phyloP scores from a whole-genome alignment of 2,113 vertebrate species.

The Calonectris borealis region DNA sequence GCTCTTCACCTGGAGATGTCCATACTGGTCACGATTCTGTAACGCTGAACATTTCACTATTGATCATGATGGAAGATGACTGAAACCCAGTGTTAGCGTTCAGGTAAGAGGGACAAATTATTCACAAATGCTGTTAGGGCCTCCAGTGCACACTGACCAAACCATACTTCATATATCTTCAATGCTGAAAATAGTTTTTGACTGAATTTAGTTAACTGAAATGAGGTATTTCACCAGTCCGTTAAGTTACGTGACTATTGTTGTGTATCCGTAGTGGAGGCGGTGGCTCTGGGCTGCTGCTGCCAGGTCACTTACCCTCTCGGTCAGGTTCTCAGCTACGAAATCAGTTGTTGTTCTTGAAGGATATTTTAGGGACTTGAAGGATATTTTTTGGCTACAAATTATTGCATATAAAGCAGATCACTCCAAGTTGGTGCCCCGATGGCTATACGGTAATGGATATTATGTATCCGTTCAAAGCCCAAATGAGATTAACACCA shows the following conservation, averaged over 20 bases:
- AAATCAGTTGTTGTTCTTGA: constrained; percentile 40
- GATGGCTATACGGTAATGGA: neutral
- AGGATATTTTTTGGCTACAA: neutral
- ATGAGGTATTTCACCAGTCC: neutral
- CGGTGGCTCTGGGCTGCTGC: neutral
- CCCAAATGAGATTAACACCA: constrained; percentile 27
- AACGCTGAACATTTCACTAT: fast-evolving
- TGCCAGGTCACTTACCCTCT: neutral
- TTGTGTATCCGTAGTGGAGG: neutral
- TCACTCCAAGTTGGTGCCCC: neutral
- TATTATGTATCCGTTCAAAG: neutral
- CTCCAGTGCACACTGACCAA: neutral
- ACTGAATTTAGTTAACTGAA: neutral
- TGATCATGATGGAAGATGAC: neutral
- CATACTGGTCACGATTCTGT: neutral
- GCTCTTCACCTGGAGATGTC: neutral
- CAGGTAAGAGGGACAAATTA: neutral
- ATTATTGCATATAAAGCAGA: neutral
- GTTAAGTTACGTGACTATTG: neutral
- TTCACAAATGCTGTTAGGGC: neutral
- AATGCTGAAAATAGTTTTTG: neutral
- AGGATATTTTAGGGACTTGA: neutral
- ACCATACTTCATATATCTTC: neutral
- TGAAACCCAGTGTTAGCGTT: neutral
- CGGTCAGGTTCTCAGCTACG: neutral